Conservation (phyloP, 2,113 vertebrate species). For the Corapipo altera region DNA sequence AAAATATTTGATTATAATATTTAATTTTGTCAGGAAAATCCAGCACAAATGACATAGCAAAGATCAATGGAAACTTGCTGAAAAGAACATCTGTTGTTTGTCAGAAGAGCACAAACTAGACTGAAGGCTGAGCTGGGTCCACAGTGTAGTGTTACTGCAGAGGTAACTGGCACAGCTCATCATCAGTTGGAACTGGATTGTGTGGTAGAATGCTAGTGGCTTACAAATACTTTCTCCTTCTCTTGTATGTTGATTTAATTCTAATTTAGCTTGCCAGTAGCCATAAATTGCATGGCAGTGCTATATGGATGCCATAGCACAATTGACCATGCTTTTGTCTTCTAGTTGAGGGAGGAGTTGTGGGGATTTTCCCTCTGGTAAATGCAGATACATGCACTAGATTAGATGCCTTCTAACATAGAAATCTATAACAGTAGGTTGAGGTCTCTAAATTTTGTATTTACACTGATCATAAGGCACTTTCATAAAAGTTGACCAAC, state of each 20-base stretch:
- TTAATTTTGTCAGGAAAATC: not conserved
- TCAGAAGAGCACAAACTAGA: not conserved
- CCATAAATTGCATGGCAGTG: not conserved
- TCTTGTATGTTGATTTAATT: not conserved
- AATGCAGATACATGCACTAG: not conserved
- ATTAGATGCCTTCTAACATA: not conserved
- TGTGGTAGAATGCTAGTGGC: not conserved
- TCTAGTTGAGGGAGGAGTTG: not conserved
- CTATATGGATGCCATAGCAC: not conserved
- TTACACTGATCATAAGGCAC: not conserved
- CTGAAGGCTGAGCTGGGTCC: not conserved
- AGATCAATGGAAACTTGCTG: not conserved
- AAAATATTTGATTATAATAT: not conserved
- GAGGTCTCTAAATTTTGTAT: not conserved
- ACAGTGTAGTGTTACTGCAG: not conserved
- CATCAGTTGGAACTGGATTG: accelerated
- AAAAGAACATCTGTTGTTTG: not conserved
- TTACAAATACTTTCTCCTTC: not conserved
- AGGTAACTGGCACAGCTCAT: not conserved
- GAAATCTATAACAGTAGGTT: not conserved
- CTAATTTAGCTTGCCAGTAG: not conserved
- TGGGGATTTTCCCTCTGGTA: not conserved
- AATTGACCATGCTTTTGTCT: not conserved
- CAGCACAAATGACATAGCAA: not conserved
- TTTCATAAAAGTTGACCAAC: not conserved